These are phyloP conservation scores for Alviniconcha marisindica DNA, from an alignment of 1,140 invertebrate species.

Conservation along the genomic window DNA sequence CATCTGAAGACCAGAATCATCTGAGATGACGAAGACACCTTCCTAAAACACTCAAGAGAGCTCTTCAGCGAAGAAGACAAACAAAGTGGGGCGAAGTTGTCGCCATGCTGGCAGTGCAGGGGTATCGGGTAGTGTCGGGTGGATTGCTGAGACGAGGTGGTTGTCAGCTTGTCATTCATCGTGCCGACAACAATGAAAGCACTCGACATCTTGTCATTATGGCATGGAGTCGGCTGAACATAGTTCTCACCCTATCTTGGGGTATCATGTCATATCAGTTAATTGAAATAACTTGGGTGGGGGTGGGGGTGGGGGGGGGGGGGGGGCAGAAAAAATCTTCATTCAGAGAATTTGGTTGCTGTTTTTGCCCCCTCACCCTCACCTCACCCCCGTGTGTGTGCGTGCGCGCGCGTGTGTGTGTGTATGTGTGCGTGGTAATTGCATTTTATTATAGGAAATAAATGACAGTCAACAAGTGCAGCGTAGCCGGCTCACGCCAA, in stretches of 20 bases:
- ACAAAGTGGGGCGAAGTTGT: constrained; percentile 6
- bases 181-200: neutral
- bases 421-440: too few relatives aligned
- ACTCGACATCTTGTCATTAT: constrained; percentile 1
- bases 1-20: neutral
- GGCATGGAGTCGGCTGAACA: neutral
- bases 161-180: neutral
- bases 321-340: neutral
- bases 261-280: constrained; percentile 22
- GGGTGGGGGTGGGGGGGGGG: neutral
- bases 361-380: neutral
- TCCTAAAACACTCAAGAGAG: neutral
- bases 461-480: too few relatives aligned
- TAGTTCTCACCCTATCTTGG: neutral
- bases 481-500: too few relatives aligned
- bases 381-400: neutral
- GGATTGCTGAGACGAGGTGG: neutral
- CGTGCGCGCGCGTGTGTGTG: neutral
- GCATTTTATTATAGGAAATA: too few relatives aligned
- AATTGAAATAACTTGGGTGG: neutral
- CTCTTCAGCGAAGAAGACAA: constrained; percentile 9
- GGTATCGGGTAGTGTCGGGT: constrained; percentile 1
- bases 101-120: neutral
- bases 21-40: neutral
- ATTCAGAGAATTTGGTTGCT: neutral